These are phyloP conservation scores for Pelobates fuscus DNA, from an alignment of 2,113 vertebrate species.

Conservation along the genomic window DNA sequence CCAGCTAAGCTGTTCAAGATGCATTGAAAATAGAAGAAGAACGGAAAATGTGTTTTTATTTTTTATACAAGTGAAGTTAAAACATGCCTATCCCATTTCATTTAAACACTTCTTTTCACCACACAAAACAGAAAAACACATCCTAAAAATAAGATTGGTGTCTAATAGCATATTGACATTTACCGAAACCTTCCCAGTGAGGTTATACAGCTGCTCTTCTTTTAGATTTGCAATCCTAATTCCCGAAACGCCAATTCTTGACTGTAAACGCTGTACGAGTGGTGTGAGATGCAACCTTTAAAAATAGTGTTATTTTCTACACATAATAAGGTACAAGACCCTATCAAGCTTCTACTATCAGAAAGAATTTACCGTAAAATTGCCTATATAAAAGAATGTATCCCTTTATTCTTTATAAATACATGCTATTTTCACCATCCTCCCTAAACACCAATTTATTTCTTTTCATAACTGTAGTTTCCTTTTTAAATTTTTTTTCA, in stretches of 20 bases:
- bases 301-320: slow-evolving; percentile 37
- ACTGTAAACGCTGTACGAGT: slow-evolving; percentile 11
- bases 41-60: no score
- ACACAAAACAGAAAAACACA: slow-evolving; percentile 10
- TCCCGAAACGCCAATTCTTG: slow-evolving; percentile 29
- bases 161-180: slow-evolving; percentile 46
- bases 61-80: no score
- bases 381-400: slow-evolving; percentile 36
- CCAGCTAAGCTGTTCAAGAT: no score
- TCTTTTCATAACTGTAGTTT: background rate
- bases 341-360: slow-evolving; percentile 39
- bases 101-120: no score
- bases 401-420: background rate
- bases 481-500: background rate
- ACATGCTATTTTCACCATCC: background rate
- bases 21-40: no score
- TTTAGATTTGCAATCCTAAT: slow-evolving; percentile 32
- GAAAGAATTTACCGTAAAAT: slow-evolving; percentile 45
- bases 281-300: slow-evolving; percentile 14
- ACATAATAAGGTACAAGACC: slow-evolving; percentile 47
- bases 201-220: slow-evolving; percentile 26
- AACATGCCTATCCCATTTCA: background rate
- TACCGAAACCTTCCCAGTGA: slow-evolving; percentile 33
- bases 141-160: slow-evolving; percentile 21
- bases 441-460: background rate